Conservation (phyloP, 2,113 vertebrate genomes). For the Gallinago undulata region DNA sequence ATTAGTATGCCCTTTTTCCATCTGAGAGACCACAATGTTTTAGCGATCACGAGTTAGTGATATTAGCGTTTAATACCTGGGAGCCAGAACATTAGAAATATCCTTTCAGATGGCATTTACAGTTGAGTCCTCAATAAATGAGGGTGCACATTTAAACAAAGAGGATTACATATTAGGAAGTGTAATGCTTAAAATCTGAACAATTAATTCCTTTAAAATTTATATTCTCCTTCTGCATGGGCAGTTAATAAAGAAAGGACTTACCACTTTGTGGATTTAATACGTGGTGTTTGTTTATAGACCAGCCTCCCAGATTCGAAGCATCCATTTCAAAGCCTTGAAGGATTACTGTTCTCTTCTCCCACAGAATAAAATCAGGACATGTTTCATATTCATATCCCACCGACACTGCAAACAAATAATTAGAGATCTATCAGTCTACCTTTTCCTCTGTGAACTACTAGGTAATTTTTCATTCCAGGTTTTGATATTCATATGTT, state of each 20-base stretch:
- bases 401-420: slow-evolving; percentile 87
- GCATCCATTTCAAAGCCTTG: slow-evolving; percentile 96
- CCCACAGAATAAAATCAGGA: slow-evolving; percentile 92
- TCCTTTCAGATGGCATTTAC: slow-evolving; percentile 28
- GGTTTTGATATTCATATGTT: not conserved
- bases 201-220: slow-evolving; percentile 61
- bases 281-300: slow-evolving; percentile 95
- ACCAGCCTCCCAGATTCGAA: slow-evolving; percentile 95
- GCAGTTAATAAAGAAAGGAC: slow-evolving; percentile 55
- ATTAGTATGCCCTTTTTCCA: not conserved
- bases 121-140: not conserved
- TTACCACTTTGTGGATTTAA: slow-evolving; percentile 95
- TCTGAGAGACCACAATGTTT: not conserved
- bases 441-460: not conserved
- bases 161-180: slow-evolving; percentile 28
- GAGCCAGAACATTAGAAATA: not conserved
- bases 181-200: slow-evolving; percentile 15
- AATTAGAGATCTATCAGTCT: slow-evolving; percentile 51
- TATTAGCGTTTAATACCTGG: not conserved
- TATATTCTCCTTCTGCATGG: not conserved
- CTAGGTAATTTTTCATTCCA: not conserved
- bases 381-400: slow-evolving; percentile 96
- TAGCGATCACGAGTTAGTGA: not conserved
- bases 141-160: not conserved
- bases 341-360: slow-evolving; percentile 89